Evolutionary conservation across 2,797 vertebrate species (phyloP).

Genomic region (Channallabes apus): DNA sequence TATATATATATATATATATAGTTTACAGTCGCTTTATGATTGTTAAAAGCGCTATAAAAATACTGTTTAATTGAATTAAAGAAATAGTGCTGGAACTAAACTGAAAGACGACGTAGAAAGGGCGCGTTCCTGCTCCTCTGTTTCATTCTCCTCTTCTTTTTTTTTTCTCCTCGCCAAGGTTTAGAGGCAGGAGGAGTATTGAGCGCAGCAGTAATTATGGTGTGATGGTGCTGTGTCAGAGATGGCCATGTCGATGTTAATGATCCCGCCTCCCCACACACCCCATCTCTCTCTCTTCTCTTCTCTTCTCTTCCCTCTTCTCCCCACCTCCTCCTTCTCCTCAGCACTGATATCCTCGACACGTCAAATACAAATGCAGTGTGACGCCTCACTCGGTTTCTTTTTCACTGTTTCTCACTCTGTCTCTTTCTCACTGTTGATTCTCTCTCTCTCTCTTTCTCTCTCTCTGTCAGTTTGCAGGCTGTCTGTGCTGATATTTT

Average conservation of each 20-base stretch:
- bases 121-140: background rate
- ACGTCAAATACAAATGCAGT: conserved; percentile 17
- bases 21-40: no score
- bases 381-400: background rate
- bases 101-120: background rate
- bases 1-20: no score
- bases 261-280: conserved; percentile 48
- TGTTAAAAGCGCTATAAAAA: no score
- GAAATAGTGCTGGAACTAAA: background rate
- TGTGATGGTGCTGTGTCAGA: conserved; percentile 56
- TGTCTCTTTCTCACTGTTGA: background rate
- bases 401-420: background rate
- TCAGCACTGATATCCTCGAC: conserved; percentile 21
- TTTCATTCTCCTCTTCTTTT: background rate
- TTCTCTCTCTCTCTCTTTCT: background rate
- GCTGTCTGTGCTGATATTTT: background rate
- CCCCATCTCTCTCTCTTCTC: conserved; percentile 31
- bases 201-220: conserved; percentile 55
- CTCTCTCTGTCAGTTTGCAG: background rate
- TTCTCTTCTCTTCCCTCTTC: conserved; percentile 1
- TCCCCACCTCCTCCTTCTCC: background rate
- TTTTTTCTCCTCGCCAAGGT: conserved; percentile 21
- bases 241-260: conserved; percentile 56
- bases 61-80: no score
- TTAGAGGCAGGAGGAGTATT: conserved; percentile 46